Evolutionary conservation across 2,888 invertebrate species (phyloP), one percentile per base, ranked within the genome.

Genomic region (Lycaena phlaeas): DNA sequence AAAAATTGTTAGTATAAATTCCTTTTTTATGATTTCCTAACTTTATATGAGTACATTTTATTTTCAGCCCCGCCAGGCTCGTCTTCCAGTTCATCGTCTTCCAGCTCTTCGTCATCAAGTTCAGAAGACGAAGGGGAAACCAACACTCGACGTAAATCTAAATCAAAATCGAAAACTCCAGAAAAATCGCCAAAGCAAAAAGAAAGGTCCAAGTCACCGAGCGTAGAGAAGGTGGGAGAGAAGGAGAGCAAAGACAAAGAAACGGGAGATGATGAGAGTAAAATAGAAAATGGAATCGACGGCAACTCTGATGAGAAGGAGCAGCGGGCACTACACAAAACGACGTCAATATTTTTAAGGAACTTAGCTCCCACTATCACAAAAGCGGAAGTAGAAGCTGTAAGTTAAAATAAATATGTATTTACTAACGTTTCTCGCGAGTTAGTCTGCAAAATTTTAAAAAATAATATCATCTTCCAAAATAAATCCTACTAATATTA

Each of bases 361-460:
- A 98, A 98, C 74, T 87, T 99, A 42, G 96, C 98, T 0, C 97
- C 99, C 0, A 92, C 95, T 1, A 96, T 98, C 43, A 98, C 98
- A 0, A 95, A 96, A 61, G 93, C 95, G 36, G 99, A 99, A 86
- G 94, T 99, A 3, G 98, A 98, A 86, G 92, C 94, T 22, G 93
- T 97, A 67, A 86, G 89, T 86, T 22, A 29, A 6, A 27, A n/a
- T n/a, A n/a, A 26, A n/a, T 37, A 38, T 17, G 22, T 29, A 17
- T 18, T 12, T 22, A n/a, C n/a, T n/a, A n/a, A n/a, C n/a, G n/a
- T n/a, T n/a, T n/a, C n/a, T n/a, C n/a, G n/a, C n/a, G n/a, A n/a
- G n/a, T n/a, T n/a, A n/a, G n/a, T n/a, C n/a, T n/a, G n/a, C n/a
- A n/a, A n/a, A n/a, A n/a, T n/a, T n/a, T n/a, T n/a, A n/a, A n/a